phyloP scores from a whole-genome alignment of 2,113 vertebrate genomes.

The Butorides virescens region DNA sequence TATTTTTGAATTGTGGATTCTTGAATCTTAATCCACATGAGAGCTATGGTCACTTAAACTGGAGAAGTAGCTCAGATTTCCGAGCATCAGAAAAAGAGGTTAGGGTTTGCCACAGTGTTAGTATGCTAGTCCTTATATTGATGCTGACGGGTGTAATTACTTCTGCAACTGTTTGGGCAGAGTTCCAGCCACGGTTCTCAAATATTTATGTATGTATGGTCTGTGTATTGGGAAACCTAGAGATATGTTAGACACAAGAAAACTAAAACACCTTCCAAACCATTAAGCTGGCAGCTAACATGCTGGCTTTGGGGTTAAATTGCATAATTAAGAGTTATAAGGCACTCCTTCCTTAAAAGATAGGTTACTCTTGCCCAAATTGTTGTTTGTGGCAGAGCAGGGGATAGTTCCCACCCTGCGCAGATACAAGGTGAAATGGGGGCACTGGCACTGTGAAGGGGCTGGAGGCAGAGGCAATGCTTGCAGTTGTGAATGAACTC shows the following conservation, averaged over 20 bases:
- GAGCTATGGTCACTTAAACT: accelerated
- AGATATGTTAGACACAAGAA: accelerated
- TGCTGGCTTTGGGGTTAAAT: background rate
- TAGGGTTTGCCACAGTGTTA: background rate
- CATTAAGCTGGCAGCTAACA: background rate
- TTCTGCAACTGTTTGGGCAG: background rate
- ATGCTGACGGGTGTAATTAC: background rate
- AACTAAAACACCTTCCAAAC: background rate
- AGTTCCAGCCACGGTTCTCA: accelerated
- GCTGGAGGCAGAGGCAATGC: background rate
- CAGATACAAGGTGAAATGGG: background rate
- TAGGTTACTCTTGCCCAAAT: background rate
- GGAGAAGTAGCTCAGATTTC: background rate
- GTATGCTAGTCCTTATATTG: background rate
- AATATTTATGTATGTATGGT: background rate
- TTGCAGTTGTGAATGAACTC: background rate
- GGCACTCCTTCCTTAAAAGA: background rate
- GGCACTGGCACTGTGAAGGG: background rate
- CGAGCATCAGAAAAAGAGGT: background rate
- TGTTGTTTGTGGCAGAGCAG: background rate
- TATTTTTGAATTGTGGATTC: background rate
- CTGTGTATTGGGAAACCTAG: background rate
- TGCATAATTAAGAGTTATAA: background rate
- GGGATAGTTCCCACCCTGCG: background rate
- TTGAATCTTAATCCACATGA: background rate